Base-by-base conservation (phyloP, 1,140 invertebrate genomes). In the Eurytemora carolleeae region DNA sequence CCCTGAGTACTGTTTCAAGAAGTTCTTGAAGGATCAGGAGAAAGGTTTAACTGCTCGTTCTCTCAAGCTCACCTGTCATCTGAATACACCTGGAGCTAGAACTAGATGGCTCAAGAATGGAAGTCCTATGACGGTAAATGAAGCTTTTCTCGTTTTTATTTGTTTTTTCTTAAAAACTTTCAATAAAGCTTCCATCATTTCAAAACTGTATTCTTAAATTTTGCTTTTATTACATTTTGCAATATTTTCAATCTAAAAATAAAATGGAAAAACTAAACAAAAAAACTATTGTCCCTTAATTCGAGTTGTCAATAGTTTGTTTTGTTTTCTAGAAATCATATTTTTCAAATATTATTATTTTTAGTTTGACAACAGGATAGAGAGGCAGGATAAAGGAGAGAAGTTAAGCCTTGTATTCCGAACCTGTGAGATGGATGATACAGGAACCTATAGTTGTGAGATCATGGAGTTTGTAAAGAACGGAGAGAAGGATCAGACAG, bases 21-120 rank as follows among this genome's bases (percentile, higher is more conserved):
- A 90, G 74, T 84, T 81, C 26, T 74, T 98, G 23, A 83, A 85
- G 52, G 92, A 94, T 70, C 85, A 83, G 65, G 78, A 81, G 22
- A 85, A 87, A 68, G 87, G 92, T 15, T 93, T 84, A 67, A 84
- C 83, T 0, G 82, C 82, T 67, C 92, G 96, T 69, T 92, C 97
- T 73, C 79, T 82, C 16, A 78, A 83, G 55, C 76, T 98, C 64
- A 92, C 96, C 73, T 98, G 93, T 76, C 82, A 87, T 58, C 83
- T 97, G n/a, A 96, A 86, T 31, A 19, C 24, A 19, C 15, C 53
- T 18, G 60, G 60, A 2, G 60, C 60, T 20, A 62, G 26, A 16
- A 19, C 25, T 1, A 17, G 25, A 19, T 62, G 60, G 60, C 22
- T 25, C 7, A 56, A 53, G 25, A 54, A 62, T 56, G 60, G 60